Conservation (phyloP, 2,888 invertebrate species). For the Lagria hirta region DNA sequence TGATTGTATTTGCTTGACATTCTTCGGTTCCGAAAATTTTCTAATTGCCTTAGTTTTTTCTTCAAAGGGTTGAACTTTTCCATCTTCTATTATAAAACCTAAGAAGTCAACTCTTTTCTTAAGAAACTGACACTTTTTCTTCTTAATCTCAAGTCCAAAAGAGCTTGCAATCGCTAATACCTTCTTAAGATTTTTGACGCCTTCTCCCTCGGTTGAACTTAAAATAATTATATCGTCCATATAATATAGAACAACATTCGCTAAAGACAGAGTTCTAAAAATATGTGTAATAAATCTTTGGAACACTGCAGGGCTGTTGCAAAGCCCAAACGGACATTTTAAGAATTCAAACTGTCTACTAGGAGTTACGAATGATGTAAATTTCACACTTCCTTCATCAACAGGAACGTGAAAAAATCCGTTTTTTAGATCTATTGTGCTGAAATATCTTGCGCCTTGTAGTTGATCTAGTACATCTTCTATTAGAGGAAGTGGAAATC, state of each 20-base stretch:
- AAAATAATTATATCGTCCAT: conserved; percentile 39
- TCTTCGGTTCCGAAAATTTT: conserved; percentile 38
- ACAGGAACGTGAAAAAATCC: conserved; percentile 47
- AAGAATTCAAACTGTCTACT: conserved; percentile 49
- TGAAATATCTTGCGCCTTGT: conserved; percentile 37
- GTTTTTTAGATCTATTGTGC: too few relatives aligned
- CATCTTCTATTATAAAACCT: conserved; percentile 31
- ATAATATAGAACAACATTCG: conserved; percentile 29
- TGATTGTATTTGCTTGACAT: conserved; percentile 37
- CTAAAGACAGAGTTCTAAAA: conserved; percentile 34
- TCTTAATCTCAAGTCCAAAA: conserved; percentile 40
- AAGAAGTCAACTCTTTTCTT: conserved; percentile 32
- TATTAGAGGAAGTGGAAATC: too few relatives aligned
- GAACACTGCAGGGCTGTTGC: conserved; percentile 46
- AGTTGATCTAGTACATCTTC: conserved; percentile 46
- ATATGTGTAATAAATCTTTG: conserved; percentile 41
- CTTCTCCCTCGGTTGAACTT: conserved; percentile 6
- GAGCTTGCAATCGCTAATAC: conserved; percentile 2
- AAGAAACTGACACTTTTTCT: conserved; percentile 47
- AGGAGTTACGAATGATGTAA: conserved; percentile 48
- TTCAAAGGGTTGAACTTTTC: conserved; percentile 29
- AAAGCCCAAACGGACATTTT: conserved; percentile 50
- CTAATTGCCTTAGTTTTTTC: conserved; percentile 31
- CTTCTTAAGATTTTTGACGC: background rate
- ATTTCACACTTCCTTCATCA: conserved; percentile 36